Conservation (phyloP, 1,140 invertebrate genomes). For the Belonocnema kinseyi region DNA sequence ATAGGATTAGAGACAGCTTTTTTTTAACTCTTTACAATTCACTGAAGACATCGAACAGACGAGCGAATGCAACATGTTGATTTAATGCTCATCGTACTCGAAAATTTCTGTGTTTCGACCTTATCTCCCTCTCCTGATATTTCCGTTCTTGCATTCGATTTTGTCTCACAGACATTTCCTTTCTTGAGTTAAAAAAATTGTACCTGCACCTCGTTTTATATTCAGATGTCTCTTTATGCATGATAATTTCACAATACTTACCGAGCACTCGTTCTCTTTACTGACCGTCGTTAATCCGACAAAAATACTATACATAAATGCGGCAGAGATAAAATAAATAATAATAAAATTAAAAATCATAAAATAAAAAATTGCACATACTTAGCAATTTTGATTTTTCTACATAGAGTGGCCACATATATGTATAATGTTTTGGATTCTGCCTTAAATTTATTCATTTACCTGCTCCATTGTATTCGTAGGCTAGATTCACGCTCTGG, state of each 20-base stretch:
- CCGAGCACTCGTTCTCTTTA: slow-evolving; percentile 27
- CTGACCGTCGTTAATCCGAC: slow-evolving; percentile 2
- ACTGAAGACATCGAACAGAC: neutral
- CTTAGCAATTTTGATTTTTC: too few relatives aligned
- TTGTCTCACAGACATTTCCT: slow-evolving; percentile 1
- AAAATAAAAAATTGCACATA: too few relatives aligned
- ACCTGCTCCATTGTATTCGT: slow-evolving; percentile 22
- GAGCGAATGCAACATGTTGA: slow-evolving; percentile 4
- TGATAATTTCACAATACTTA: slow-evolving; percentile 26
- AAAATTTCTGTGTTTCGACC: neutral
- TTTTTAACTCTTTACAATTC: neutral
- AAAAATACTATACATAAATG: too few relatives aligned
- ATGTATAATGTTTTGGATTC: neutral
- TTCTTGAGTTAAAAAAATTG: slow-evolving; percentile 9
- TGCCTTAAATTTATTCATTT: slow-evolving; percentile 9
- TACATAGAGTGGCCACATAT: too few relatives aligned
- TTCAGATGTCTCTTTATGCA: slow-evolving; percentile 28
- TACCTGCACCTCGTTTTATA: slow-evolving; percentile 18
- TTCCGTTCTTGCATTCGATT: slow-evolving; percentile 23
- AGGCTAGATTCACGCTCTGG: neutral
- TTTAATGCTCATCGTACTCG: slow-evolving; percentile 1
- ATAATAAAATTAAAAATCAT: too few relatives aligned
- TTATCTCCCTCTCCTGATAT: slow-evolving; percentile 14
- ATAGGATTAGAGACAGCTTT: neutral
- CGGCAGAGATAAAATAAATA: too few relatives aligned